These are phyloP conservation scores for Germaria angustata DNA, from an alignment of 2,888 invertebrate genomes.

Conservation along the genomic window DNA sequence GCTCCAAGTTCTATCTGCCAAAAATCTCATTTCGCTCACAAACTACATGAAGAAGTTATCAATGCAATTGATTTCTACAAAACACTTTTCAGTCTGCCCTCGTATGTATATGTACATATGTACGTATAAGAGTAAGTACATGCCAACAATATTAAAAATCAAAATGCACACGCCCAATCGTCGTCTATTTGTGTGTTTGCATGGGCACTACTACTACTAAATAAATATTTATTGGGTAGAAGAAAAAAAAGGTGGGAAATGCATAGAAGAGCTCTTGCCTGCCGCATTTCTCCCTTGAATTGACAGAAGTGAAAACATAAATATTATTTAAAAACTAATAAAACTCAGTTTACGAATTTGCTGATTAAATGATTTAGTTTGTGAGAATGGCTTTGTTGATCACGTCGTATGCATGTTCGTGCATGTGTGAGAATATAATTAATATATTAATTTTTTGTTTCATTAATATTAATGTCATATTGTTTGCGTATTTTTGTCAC, in stretches of 20 bases:
- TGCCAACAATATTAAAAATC: conserved; percentile 11
- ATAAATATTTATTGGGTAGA: conserved; percentile 55
- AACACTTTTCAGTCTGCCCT: not conserved
- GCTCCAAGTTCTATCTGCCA: no score
- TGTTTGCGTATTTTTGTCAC: conserved; percentile 20
- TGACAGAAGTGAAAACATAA: conserved; percentile 55
- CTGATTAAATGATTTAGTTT: conserved; percentile 4
- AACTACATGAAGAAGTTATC: no score
- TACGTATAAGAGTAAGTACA: not conserved
- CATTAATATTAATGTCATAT: conserved; percentile 9
- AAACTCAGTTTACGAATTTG: conserved; percentile 44
- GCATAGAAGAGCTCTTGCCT: not conserved
- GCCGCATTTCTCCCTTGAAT: not conserved
- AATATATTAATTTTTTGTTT: conserved; percentile 17
- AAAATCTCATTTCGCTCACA: no score
- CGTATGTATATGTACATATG: not conserved
- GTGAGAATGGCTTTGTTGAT: conserved; percentile 39
- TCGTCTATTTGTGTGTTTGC: not conserved
- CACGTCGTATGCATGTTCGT: conserved; percentile 25
- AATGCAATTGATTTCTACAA: no score
- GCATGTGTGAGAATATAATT: not conserved
- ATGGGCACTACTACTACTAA: conserved; percentile 46
- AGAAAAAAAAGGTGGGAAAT: not conserved
- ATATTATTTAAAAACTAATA: conserved; percentile 64
- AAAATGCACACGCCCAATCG: not conserved